These are phyloP conservation scores for Craterocephalus amniculus DNA, from an alignment of 2,797 vertebrate species.

Conservation along the genomic window DNA sequence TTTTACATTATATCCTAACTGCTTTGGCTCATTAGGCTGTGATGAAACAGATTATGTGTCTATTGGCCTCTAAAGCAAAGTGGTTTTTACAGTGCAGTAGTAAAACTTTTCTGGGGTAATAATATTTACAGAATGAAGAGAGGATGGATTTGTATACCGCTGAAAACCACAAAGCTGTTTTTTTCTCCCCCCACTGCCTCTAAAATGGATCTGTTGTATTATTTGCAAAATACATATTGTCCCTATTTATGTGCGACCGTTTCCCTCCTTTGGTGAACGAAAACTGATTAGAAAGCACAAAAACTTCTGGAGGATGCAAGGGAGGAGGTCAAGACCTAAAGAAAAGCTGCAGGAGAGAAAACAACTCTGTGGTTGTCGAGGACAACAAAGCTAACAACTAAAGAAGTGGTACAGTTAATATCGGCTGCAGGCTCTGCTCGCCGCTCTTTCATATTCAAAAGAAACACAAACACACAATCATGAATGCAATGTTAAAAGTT, in stretches of 20 bases:
- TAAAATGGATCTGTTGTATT: constrained; percentile 11
- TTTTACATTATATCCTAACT: constrained; percentile 6
- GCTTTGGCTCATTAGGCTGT: constrained; percentile 2
- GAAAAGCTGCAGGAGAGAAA: constrained; percentile 30
- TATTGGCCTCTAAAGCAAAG: constrained; percentile 21
- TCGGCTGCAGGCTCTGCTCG: constrained; percentile 4
- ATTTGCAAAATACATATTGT: constrained; percentile 30
- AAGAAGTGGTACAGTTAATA: constrained; percentile 18
- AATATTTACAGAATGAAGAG: constrained; percentile 20
- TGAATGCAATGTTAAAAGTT: constrained; percentile 17
- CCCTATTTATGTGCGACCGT: constrained; percentile 23
- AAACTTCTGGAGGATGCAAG: constrained; percentile 16
- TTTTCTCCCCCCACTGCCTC: not conserved
- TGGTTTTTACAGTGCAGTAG: constrained; percentile 16
- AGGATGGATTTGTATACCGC: constrained; percentile 18
- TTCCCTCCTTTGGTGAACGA: constrained; percentile 22
- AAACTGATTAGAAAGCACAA: constrained; percentile 34
- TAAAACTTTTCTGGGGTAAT: constrained; percentile 35
- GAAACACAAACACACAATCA: constrained; percentile 25
- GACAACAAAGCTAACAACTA: constrained; percentile 24
- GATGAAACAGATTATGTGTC: constrained; percentile 17
- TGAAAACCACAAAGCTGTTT: constrained; percentile 38
- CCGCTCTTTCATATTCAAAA: constrained; percentile 27
- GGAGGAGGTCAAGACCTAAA: constrained; percentile 19
- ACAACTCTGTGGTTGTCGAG: constrained; percentile 29